phyloP scores from a whole-genome alignment of 2,888 invertebrate species.

The Cephus pygmeus region DNA sequence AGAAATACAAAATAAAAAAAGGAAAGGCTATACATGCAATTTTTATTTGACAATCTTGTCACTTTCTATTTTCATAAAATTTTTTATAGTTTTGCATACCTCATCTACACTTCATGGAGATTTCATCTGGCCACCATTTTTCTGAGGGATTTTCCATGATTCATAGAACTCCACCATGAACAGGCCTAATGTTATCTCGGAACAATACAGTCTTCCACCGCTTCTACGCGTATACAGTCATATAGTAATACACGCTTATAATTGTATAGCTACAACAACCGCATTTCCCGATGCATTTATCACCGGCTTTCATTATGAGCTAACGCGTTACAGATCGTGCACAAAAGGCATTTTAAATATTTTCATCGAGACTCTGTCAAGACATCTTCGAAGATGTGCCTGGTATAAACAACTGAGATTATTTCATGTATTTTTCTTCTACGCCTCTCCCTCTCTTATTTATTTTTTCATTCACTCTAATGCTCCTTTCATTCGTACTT shows the following conservation, averaged over 20 bases:
- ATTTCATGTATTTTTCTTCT: background rate
- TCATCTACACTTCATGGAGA: background rate
- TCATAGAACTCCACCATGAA: background rate
- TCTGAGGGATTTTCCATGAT: background rate
- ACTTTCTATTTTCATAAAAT: background rate
- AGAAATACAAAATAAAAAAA: no score
- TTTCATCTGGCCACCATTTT: background rate
- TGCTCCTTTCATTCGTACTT: background rate
- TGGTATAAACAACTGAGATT: background rate
- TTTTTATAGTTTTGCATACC: background rate
- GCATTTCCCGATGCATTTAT: background rate
- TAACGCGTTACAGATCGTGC: background rate
- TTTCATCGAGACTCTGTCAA: background rate
- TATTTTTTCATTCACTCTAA: background rate
- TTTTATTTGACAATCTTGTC: background rate
- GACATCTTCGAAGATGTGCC: background rate
- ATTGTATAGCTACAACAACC: background rate
- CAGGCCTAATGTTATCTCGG: background rate
- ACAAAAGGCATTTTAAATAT: background rate
- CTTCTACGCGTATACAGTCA: background rate
- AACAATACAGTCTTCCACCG: background rate
- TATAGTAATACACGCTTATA: background rate
- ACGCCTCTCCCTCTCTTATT: background rate
- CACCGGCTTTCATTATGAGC: background rate
- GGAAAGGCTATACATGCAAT: background rate